Base-by-base conservation (phyloP, 2,888 invertebrate genomes). In the Andrena praecox region DNA sequence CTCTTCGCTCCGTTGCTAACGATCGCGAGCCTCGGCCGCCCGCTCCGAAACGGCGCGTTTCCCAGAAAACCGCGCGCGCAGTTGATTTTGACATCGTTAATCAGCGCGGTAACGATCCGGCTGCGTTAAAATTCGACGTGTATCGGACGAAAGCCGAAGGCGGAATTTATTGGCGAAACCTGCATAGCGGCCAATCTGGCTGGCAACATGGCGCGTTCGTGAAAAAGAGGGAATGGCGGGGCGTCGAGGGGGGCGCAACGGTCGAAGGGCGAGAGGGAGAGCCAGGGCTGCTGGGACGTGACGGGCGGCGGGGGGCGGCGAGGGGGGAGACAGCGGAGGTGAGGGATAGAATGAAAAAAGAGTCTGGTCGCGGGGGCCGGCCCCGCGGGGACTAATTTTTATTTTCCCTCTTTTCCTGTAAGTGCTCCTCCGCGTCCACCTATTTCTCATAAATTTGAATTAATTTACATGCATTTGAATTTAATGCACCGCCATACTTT, bases 391-490 rank as follows among this genome's bases (percentile, higher is more conserved):
- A 93, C 93, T 92, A 93, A 93, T 93, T 93, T 94, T 93, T 94
- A 92, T 93, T 93, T 90, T 92, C 92, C 93, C 91, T 92, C 91
- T 92, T 91, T 91, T 90, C 89, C 89, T 91, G 92, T 93, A 93
- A 94, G 93, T 93, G 93, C 93, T 93, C 90, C 93, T 93, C 90
- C 90, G 88, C 93, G 93, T 93, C 93, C 93, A 93, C 93, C 94
- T 93, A 93, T 94, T 93, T 93, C 93, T 94, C 94, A 93, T 93
- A 94, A 94, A 94, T 94, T 94, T 94, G 92, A 94, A 94, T 94
- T 93, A 93, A 94, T 94, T 94, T 94, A 94, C 94, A 94, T 94
- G 93, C 92, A 94, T 94, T 94, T 94, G 93, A 94, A 94, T 94
- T 94, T 94, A 94, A 93, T 93, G 91, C 93, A 89, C 87, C 91